Evolutionary conservation across 2,888 invertebrate species (phyloP), one percentile per base, ranked within the genome.

Genomic region (Acrobasis repandana): DNA sequence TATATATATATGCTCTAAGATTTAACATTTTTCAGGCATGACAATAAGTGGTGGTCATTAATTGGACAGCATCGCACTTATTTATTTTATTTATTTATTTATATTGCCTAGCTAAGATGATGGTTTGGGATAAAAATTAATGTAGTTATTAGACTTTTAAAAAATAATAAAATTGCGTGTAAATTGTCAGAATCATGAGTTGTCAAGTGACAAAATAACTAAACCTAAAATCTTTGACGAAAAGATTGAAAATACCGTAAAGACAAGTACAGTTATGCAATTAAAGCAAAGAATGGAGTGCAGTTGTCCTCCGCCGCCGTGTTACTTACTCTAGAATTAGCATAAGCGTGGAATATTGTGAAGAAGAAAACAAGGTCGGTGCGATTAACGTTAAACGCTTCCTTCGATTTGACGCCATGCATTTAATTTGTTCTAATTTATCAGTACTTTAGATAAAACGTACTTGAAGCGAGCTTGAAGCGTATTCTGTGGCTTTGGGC

Each of bases 241-340:
- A 43, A 43, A 43, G 5, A 14, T 14, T 14, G 43, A 10, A 43
- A 43, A 43, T 43, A 43, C 43, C 43, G 43, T 43, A 43, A 43
- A 43, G 38, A 14, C 43, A 43, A 28, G 73, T 78, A 80, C 82
- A 77, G 82, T 85, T 86, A 85, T 75, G 78, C 77, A 85, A 83
- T 85, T 82, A 80, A 43, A 43, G 69, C 72, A 65, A 76, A 77
- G 79, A 83, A 80, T 76, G 77, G 75, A 67, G 58, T 56, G 43
- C 34, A 16, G 63, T 58, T 72, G 77, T 80, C 82, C 84, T 84
- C 81, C 75, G 84, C 77, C 64, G 62, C 71, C 72, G 72, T 73
- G 65, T 72, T 69, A 73, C 73, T 73, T 70, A 74, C 67, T 67
- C 72, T 70, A 60, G 58, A 66, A 72, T 74, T 72, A 70, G 61